Evolutionary conservation across 2,113 vertebrate species (phyloP).

Genomic region (Amblyornis subalaris): DNA sequence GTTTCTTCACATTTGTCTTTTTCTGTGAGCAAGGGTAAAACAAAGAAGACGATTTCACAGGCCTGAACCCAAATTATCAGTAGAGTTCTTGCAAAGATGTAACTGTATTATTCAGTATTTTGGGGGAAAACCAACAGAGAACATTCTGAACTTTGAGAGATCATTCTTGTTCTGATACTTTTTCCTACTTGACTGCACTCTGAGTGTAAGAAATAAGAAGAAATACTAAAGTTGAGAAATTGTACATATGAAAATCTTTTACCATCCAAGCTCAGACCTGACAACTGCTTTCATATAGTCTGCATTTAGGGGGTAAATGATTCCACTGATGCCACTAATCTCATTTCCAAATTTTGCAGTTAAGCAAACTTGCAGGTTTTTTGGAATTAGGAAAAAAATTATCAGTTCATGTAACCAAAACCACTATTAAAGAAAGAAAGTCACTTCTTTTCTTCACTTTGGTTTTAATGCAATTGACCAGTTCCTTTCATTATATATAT

Average conservation of each 20-base stretch:
- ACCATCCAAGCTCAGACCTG: background rate
- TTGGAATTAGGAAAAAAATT: background rate
- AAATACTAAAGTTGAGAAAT: background rate
- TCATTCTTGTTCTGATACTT: background rate
- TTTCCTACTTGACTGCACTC: background rate
- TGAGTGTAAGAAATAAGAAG: background rate
- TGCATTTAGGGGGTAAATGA: background rate
- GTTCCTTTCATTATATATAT: background rate
- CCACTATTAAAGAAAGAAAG: background rate
- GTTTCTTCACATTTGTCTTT: background rate
- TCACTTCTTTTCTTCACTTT: background rate
- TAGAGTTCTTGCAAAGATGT: background rate
- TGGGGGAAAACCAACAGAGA: background rate
- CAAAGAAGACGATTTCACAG: background rate
- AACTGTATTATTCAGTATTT: background rate
- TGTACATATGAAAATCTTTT: background rate
- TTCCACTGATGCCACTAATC: background rate
- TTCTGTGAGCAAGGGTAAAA: background rate
- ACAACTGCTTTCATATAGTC: background rate
- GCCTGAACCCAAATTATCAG: background rate
- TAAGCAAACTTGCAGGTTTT: background rate
- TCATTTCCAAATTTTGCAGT: background rate
- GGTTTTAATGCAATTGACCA: background rate
- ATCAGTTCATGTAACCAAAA: background rate
- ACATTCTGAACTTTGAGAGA: background rate